These are phyloP conservation scores for Sebastes jordani DNA, from an alignment of 2,797 vertebrate genomes.

Conservation along the genomic window DNA sequence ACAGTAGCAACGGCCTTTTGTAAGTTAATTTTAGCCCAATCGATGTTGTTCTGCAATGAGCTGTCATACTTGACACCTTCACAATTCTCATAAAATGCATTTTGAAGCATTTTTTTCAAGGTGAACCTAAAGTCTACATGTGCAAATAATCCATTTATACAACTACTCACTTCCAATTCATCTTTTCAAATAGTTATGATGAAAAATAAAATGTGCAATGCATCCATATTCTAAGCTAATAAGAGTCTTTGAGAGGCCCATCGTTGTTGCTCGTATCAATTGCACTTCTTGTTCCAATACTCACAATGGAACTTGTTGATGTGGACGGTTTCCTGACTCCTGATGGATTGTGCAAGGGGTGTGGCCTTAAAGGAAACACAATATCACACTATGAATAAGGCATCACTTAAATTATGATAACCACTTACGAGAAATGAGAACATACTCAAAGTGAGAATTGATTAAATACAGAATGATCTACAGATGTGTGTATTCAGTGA, in stretches of 20 bases:
- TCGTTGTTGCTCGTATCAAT: background rate
- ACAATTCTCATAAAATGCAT: background rate
- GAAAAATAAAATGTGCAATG: background rate
- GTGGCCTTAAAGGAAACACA: slow-evolving; percentile 48
- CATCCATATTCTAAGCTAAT: background rate
- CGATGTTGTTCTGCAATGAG: background rate
- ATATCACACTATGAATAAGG: background rate
- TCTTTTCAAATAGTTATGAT: background rate
- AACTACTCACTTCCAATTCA: background rate
- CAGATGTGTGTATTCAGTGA: background rate
- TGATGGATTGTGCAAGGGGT: background rate
- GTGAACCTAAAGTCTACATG: no score
- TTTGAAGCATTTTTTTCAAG: no score
- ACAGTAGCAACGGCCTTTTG: background rate
- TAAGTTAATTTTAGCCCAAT: no score
- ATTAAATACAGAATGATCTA: background rate
- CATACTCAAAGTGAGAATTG: background rate
- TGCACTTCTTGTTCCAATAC: slow-evolving; percentile 14
- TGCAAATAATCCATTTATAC: no score
- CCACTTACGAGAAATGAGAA: background rate
- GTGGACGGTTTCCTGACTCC: slow-evolving; percentile 35
- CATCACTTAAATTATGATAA: background rate
- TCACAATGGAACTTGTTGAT: slow-evolving; percentile 30
- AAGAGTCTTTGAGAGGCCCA: background rate
- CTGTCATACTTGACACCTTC: background rate